Conservation (phyloP, 2,888 invertebrate species). For the Coenonympha arcania region DNA sequence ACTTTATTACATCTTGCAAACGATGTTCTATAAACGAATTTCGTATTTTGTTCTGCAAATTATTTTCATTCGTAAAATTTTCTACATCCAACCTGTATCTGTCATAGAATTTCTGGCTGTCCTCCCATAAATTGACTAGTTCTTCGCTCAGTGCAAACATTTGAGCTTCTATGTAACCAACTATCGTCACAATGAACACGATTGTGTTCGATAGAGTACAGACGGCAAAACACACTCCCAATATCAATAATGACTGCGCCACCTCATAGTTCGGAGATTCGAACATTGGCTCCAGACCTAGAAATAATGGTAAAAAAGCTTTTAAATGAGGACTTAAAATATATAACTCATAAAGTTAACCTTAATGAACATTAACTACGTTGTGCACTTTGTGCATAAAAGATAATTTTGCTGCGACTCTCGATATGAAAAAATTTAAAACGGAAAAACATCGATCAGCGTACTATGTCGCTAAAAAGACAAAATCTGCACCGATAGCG, state of each 20-base stretch:
- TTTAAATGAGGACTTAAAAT: too few relatives aligned
- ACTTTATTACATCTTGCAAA: slow-evolving; percentile 34
- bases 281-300: slow-evolving; percentile 49
- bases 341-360: too few relatives aligned
- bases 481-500: too few relatives aligned
- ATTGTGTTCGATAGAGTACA: slow-evolving; percentile 39
- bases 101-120: slow-evolving; percentile 15
- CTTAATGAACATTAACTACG: too few relatives aligned
- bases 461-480: too few relatives aligned
- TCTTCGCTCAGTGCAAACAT: slow-evolving; percentile 44
- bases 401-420: too few relatives aligned
- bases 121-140: slow-evolving; percentile 38
- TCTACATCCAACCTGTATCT: background rate
- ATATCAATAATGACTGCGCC: slow-evolving; percentile 28
- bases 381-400: too few relatives aligned
- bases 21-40: slow-evolving; percentile 29
- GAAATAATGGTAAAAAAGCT: too few relatives aligned
- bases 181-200: slow-evolving; percentile 38
- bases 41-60: slow-evolving; percentile 9
- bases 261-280: slow-evolving; percentile 50
- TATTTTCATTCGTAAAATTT: background rate
- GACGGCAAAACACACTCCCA: slow-evolving; percentile 33
- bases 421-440: too few relatives aligned
- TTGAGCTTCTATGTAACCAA: slow-evolving; percentile 47
- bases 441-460: too few relatives aligned